Conservation (phyloP, 2,113 vertebrate genomes). For the Lates calcarifer region DNA sequence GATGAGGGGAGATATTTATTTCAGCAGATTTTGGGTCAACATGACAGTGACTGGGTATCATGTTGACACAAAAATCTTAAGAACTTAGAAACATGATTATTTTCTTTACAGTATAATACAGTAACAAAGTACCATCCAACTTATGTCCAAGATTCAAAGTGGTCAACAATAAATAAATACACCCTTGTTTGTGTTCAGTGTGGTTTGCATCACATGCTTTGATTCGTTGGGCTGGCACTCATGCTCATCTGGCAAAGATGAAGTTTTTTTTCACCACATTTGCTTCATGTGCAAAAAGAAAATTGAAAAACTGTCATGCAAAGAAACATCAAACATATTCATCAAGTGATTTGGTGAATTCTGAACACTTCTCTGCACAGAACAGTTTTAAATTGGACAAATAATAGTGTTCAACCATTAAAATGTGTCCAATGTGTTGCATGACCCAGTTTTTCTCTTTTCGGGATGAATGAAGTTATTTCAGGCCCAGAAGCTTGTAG, state of each 20-base stretch:
- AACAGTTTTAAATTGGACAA: slow-evolving; percentile 20
- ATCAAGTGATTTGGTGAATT: slow-evolving; percentile 28
- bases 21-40: slow-evolving; percentile 28
- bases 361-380: slow-evolving; percentile 28
- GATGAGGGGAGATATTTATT: slow-evolving; percentile 50
- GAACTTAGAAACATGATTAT: slow-evolving; percentile 16
- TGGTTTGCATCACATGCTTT: slow-evolving; percentile 60
- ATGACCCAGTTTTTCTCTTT: slow-evolving; percentile 16
- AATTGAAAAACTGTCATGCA: slow-evolving; percentile 60
- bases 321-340: slow-evolving; percentile 32
- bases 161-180: slow-evolving; percentile 26
- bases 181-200: slow-evolving; percentile 4
- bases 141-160: slow-evolving; percentile 18
- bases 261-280: neutral
- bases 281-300: slow-evolving; percentile 38
- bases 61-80: slow-evolving; percentile 4
- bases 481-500: slow-evolving; percentile 15
- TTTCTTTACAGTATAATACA: slow-evolving; percentile 50
- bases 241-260: slow-evolving; percentile 40
- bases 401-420: neutral
- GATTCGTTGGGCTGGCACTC: slow-evolving; percentile 39
- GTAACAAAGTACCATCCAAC: slow-evolving; percentile 18
- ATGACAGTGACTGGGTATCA: slow-evolving; percentile 24
- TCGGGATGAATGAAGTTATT: slow-evolving; percentile 19
- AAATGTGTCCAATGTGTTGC: slow-evolving; percentile 27